Percentiles rank a stretch among this genome's conserved stretches.
These are phyloP conservation scores for Myotis myotis DNA, from an alignment of 2,797 vertebrate species.

Conservation along the genomic window DNA sequence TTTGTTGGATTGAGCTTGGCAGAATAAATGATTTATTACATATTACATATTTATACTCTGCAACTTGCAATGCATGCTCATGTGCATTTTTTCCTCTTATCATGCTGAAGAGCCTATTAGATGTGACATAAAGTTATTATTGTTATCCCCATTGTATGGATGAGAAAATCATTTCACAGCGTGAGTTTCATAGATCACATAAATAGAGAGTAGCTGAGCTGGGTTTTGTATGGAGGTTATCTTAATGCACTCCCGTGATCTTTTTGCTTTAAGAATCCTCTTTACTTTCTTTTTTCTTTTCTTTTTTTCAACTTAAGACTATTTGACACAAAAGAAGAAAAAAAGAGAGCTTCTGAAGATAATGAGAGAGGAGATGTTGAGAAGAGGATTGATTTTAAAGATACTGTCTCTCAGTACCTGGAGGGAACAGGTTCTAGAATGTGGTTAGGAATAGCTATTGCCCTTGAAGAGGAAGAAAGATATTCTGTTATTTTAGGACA, in stretches of 20 bases:
- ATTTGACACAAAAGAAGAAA: not conserved
- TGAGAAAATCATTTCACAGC: not conserved
- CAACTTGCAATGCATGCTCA: not conserved
- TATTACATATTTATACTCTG: not conserved
- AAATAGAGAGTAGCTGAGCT: not conserved
- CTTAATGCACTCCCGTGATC: not conserved
- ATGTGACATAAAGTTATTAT: not conserved
- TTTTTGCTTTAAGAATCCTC: not conserved
- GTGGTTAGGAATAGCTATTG: not conserved
- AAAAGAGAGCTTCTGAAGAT: not conserved
- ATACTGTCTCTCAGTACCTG: not conserved
- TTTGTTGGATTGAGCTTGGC: not conserved
- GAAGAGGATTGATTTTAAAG: not conserved
- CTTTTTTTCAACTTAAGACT: not conserved
- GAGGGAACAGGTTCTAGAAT: not conserved
- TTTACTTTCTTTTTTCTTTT: not conserved
- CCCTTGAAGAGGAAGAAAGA: not conserved
- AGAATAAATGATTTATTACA: not conserved
- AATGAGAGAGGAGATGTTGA: not conserved
- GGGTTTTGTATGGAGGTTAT: not conserved
- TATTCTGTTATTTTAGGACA: not conserved
- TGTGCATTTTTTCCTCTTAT: not conserved
- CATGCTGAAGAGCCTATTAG: not conserved
- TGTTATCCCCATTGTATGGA: not conserved
- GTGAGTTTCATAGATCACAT: not conserved